Percentiles rank a stretch among this genome's conserved stretches.
phyloP scores from a whole-genome alignment of 2,797 vertebrate genomes.

The Xiphophorus birchmanni region DNA sequence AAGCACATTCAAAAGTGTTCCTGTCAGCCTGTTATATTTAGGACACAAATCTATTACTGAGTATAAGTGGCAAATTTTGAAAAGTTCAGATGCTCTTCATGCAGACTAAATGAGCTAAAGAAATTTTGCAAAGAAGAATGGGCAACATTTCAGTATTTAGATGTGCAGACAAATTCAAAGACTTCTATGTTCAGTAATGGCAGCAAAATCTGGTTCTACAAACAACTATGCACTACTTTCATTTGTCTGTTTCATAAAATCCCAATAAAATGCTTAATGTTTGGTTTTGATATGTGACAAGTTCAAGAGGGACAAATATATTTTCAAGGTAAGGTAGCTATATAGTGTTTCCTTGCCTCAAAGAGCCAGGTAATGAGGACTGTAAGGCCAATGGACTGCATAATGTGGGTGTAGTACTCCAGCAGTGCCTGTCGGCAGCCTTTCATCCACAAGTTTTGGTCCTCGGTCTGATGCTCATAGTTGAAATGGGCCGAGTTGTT shows the following conservation, averaged over 20 bases:
- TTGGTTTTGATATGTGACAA: background rate
- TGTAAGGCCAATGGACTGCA: slow-evolving; percentile 87
- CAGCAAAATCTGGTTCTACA: background rate
- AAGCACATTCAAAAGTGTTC: background rate
- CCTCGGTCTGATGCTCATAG: slow-evolving; percentile 87
- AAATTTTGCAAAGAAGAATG: background rate
- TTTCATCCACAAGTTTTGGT: slow-evolving; percentile 89
- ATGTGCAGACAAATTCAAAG: background rate
- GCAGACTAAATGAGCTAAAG: background rate
- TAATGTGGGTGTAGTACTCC: slow-evolving; percentile 87
- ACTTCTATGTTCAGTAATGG: background rate
- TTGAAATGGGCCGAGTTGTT: slow-evolving; percentile 92
- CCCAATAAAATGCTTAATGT: background rate
- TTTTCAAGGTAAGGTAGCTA: background rate
- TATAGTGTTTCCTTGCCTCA: slow-evolving; percentile 81
- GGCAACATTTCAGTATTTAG: background rate
- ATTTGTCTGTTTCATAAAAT: background rate
- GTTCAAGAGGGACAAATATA: background rate
- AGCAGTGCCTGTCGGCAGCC: slow-evolving; percentile 88
- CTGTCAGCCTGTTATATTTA: background rate
- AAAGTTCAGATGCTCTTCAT: background rate
- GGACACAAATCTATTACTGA: background rate
- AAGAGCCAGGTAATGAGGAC: slow-evolving; percentile 90
- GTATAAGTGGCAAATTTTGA: background rate
- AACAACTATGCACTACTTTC: background rate